Base-by-base conservation (phyloP, 2,113 vertebrate genomes). In the Verasper variegatus region DNA sequence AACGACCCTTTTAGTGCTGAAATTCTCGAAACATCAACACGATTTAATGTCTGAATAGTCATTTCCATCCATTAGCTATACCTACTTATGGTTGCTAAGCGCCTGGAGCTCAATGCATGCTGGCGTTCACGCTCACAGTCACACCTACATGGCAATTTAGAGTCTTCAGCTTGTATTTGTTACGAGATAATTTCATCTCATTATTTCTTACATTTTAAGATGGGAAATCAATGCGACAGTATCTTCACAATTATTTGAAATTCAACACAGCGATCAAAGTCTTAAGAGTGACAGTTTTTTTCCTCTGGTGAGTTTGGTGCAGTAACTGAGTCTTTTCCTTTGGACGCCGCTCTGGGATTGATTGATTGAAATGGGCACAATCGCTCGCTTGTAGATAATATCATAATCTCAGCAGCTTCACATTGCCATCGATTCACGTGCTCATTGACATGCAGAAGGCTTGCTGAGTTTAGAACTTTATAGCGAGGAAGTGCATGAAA, bases 301-400 rank as follows among this genome's bases (percentile, higher is more conserved):
- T 6, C 4, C 31, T 31, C 31, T 47, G 26, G 18, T 8, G 18
- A 51, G 31, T 80, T 67, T 74, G 78, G 27, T 40, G 56, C 52
- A 21, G 76, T 76, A 76, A 88, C 68, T 27, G 60, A 88, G 70
- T 78, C 49, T 40, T 85, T 81, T 84, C 73, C 57, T 69, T 57
- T 49, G 65, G 21, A 70, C 64, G 67, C 68, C 13, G n/a, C 62
- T 55, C 27, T 20, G 7, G 72, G 76, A 85, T 74, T 83, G 81
- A 83, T 84, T 78, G 77, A 83, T 71, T 52, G 21, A 42, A 80
- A 68, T 57, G 12, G 27, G 55, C 63, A 81, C 68, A 70, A 66
- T 81, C n/a, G 72, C 27, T 51, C 3, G 63, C 35, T 54, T 66
- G 61, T 66, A 72, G 78, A 71, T 86, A 61, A 81, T 81, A 83